These are phyloP conservation scores for Misgurnus mizolepis DNA, from an alignment of 2,113 vertebrate species.

Conservation along the genomic window DNA sequence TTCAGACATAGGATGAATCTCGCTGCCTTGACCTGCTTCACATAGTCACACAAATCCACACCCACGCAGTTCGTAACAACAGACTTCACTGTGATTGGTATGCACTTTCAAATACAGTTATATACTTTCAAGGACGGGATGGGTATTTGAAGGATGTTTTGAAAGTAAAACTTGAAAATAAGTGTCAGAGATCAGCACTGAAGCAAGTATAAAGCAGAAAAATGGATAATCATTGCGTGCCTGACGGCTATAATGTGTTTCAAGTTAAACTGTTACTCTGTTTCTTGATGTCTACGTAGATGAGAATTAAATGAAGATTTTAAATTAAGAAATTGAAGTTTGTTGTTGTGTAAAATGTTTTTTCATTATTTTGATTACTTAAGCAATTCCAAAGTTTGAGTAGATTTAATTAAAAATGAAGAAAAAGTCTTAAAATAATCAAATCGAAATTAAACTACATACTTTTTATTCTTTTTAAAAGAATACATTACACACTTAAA, in stretches of 20 bases:
- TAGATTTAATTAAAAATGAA: no score
- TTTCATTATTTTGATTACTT: no score
- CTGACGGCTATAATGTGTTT: not conserved
- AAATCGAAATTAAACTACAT: no score
- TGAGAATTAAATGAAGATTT: not conserved
- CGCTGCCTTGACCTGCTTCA: conserved; percentile 34
- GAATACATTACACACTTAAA: no score
- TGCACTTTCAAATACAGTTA: conserved; percentile 6
- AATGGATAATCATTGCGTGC: not conserved
- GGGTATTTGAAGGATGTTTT: conserved; percentile 23
- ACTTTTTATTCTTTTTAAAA: no score
- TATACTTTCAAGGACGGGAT: conserved; percentile 28
- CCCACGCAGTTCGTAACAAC: conserved; percentile 46
- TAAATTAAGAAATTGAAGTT: not conserved
- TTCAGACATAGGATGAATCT: not conserved
- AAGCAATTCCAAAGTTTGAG: no score
- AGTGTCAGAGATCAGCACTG: conserved; percentile 10
- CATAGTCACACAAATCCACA: conserved; percentile 13
- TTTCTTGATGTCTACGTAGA: not conserved
- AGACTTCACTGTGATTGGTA: not conserved
- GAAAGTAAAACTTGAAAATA: not conserved
- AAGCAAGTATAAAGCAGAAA: not conserved
- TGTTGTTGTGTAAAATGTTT: not conserved
- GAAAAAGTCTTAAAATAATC: no score
- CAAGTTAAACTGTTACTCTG: not conserved